A percentile compares a stretch with the other conserved stretches of the same genome.
phyloP scores from a whole-genome alignment of 2,113 vertebrate genomes.

The Nothocercus nigrocapillus region DNA sequence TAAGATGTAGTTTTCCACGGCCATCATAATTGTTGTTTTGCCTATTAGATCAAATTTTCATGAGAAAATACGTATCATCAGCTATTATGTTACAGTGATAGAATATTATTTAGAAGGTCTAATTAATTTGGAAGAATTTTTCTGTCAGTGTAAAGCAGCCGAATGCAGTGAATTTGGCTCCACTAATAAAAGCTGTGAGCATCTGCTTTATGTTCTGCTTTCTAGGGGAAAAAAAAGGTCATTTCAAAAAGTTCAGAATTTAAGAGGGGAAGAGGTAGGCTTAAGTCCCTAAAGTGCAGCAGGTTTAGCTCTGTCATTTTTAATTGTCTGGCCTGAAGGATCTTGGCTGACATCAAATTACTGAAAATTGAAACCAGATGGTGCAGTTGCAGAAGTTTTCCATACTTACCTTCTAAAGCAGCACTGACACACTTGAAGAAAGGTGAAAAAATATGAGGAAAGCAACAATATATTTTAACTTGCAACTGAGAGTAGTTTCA shows the following conservation, averaged over 20 bases:
- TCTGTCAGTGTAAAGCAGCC: background rate
- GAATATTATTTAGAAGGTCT: background rate
- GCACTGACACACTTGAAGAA: background rate
- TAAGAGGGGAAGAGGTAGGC: background rate
- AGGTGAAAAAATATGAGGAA: background rate
- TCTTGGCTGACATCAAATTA: background rate
- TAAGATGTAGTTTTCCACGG: background rate
- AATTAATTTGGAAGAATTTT: background rate
- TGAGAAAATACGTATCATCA: background rate
- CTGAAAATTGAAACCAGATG: constrained; percentile 1
- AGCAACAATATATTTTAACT: background rate
- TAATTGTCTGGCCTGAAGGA: background rate
- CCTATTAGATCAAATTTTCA: background rate
- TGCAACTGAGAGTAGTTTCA: background rate
- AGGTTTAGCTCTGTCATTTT: constrained; percentile 21
- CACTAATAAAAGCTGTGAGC: background rate
- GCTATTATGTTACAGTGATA: constrained; percentile 5
- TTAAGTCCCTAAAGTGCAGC: constrained; percentile 1
- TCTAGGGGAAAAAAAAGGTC: background rate
- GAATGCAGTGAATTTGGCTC: background rate
- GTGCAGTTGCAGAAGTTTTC: background rate
- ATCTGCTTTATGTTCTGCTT: background rate
- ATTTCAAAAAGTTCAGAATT: background rate
- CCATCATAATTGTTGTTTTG: background rate
- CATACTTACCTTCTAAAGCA: background rate